Base-by-base conservation (phyloP, 2,888 invertebrate species). In the Athetis lepigone region DNA sequence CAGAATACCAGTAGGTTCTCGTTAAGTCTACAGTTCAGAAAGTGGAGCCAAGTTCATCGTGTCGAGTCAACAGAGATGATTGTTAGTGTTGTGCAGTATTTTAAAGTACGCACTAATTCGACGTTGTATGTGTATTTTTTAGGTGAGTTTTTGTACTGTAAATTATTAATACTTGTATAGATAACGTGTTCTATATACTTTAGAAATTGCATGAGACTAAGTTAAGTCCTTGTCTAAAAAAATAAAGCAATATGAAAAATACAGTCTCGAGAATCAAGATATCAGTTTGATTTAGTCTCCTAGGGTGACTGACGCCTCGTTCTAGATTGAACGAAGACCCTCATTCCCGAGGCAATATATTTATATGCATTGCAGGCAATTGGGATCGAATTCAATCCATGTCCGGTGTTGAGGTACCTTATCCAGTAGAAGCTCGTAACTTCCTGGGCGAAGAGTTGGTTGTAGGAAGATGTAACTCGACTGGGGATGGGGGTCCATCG, bases 391-490 rank as follows among this genome's bases (percentile, higher is more conserved):
- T 82, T 1, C 70, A 73, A 2, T 92, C 92, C 4, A 93, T 95
- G 93, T 86, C 91, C 0, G 77, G 75, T 19, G 81, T 94, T 13
- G 80, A 89, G 23, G 50, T 78, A 0, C 92, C 92, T 0, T 92
- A 90, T 56, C 92, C 94, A 8, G 90, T 90, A 2, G 95, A 95
- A 72, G 88, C 88, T 3, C 85, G 95, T 0, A 92, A 89, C 46
- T 93, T 95, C 57, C 79, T 92, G 36, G 92, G 92, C 0, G 94
- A 94, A 64, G 82, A 86, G 46, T 45, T 95, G 46, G 83, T 93
- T 25, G 92, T 96, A 36, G 96, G 96, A 3, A 88, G 94, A 13
- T 95, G 95, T 29, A 95, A 93, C 77, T 91, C 90, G 4, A 89
- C 91, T 0, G 89, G 84, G 0, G 90, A 92, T n/a, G 91, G 88